Conservation (phyloP, 2,888 invertebrate species). For the Vanessa cardui region DNA sequence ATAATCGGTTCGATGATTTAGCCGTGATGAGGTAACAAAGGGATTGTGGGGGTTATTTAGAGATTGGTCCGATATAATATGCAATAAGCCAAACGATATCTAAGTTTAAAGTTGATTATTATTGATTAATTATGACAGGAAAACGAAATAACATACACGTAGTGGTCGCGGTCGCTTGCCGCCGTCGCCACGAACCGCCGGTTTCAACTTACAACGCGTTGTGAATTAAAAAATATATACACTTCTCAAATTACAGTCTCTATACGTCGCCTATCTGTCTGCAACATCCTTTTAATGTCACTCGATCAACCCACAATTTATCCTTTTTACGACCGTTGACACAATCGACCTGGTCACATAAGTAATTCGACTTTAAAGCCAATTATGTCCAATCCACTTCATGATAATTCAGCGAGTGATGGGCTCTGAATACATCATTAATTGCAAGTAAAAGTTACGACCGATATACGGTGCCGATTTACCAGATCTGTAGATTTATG, state of each 20-base stretch:
- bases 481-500: slow-evolving; percentile 14
- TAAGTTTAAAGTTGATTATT: slow-evolving; percentile 8
- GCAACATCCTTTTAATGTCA: slow-evolving; percentile 17
- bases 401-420: slow-evolving; percentile 33
- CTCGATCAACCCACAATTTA: slow-evolving; percentile 17
- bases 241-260: slow-evolving; percentile 31
- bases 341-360: slow-evolving; percentile 10
- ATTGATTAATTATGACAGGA: slow-evolving; percentile 21
- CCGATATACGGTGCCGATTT: slow-evolving; percentile 19
- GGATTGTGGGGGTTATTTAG: too few relatives aligned
- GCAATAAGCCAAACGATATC: background rate
- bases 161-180: slow-evolving; percentile 59
- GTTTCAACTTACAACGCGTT: slow-evolving; percentile 61
- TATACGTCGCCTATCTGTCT: slow-evolving; percentile 35
- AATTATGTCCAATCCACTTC: slow-evolving; percentile 13
- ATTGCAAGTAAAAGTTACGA: slow-evolving; percentile 39
- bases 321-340: slow-evolving; percentile 19
- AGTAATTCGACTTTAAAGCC: slow-evolving; percentile 6
- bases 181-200: slow-evolving; percentile 45
- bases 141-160: slow-evolving; percentile 38
- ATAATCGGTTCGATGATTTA: too few relatives aligned
- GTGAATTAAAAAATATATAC: slow-evolving; percentile 56
- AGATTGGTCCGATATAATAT: background rate
- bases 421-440: slow-evolving; percentile 37
- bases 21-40: too few relatives aligned